Base-by-base conservation (phyloP, 2,113 vertebrate genomes). In the Caranx ignobilis region DNA sequence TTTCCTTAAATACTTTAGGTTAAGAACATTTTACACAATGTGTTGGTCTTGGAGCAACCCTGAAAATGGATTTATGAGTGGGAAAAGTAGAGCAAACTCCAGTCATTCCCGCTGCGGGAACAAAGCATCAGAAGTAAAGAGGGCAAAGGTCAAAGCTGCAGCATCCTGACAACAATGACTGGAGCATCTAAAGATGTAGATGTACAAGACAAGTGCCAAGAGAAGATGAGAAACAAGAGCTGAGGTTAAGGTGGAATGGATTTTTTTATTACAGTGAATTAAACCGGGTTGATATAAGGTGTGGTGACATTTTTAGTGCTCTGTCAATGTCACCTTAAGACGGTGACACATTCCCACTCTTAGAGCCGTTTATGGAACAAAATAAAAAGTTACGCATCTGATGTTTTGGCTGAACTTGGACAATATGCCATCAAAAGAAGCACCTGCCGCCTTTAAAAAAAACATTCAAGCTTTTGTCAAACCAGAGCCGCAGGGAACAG, bases 261-360 rank as follows among this genome's bases (percentile, higher is more conserved):
- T 8, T n/a, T 76, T 62, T 54, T 54, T 39, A 54, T 45, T 37
- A 50, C 10, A 47, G n/a, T 9, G 37, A 62, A 63, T 66, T 62
- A 50, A 2, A 43, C 4, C 2, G 2, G 12, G 21, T 13, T 54
- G 43, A 78, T 62, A 4, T 32, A 48, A 57, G 45, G 21, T 5
- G 60, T 67, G 11, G 37, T 69, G 69, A 71, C 60, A 21, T 74
- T 71, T 79, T 88, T 3, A 66, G 15, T 54, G 57, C n/a, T 0
- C 9, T 34, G 31, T 70, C 61, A 57, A 10, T 45, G 67, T 67
- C 72, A 15, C 48, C 59, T 75, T 48, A 60, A 39, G 35, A n/a
- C 60, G 35, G 34, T 26, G n/a, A 62, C 54, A 73, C 11, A n/a
- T 72, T 71, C 57, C 19, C 72, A 77, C 11, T 8, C 39, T 11